Evolutionary conservation across 2,888 invertebrate species (phyloP), one percentile per base, ranked within the genome.

Genomic region (Desoria tigrina): DNA sequence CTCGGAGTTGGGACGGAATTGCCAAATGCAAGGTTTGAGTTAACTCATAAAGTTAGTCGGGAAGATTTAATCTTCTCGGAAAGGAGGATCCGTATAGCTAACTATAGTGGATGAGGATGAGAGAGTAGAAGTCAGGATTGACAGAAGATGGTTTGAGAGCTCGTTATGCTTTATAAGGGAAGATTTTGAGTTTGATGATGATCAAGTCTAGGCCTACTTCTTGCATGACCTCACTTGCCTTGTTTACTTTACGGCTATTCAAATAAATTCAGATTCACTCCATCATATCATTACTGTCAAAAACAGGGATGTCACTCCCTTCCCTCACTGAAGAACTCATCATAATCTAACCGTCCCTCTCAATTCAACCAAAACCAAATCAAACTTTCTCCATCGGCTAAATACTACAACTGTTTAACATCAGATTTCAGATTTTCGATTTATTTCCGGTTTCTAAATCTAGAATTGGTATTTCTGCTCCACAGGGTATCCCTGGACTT

Each of bases 241-340:
- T 57, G 42, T 57, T 57, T 57, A 57, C 39, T 32, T 37, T 7
- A 3, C n/a, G 24, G n/a, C 54, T 39, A 57, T 37, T 57, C 56
- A 57, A 57, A 57, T 42, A 57, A 39, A 57, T 42, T 57, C 42
- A 57, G 18, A 57, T 37, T 23, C 39, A 21, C 45, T 42, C 39
- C 56, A 57, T 57, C 56, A 57, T 57, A 57, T 57, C 56, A 57
- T 57, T 57, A 57, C 56, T 57, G 56, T 57, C 56, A 57, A 39
- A 32, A 37, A 57, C 56, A 57, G 39, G 26, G 24, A 21, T 57
- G 42, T 42, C 56, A 21, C 42, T 23, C 16, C 3, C 14, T 32
- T 55, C 32, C 11, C n/a, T n/a, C n/a, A n/a, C 4, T 4, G 32
- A 32, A 11, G 11, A 32, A 32, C 32, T 32, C 32, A 32, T 32